Evolutionary conservation across 2,797 vertebrate genomes (phyloP).

Genomic region (Pteronotus mesoamericanus): DNA sequence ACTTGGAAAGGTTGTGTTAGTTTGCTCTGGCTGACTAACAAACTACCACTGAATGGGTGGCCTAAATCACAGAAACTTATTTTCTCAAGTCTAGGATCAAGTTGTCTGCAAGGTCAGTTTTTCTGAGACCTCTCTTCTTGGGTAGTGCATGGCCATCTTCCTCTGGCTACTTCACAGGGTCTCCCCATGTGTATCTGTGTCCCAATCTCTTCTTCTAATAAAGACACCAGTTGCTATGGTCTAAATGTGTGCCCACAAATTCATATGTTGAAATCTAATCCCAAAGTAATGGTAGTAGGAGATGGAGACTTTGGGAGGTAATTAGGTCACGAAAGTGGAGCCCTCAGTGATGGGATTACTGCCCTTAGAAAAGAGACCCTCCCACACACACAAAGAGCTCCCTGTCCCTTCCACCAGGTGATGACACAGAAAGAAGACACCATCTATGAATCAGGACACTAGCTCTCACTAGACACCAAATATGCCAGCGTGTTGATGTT

Average conservation of each 20-base stretch:
- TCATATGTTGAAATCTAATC: background rate
- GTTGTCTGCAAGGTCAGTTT: background rate
- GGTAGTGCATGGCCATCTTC: background rate
- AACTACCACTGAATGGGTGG: too few relatives aligned
- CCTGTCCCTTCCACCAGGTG: too few relatives aligned
- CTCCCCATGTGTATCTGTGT: background rate
- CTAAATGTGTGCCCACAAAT: background rate
- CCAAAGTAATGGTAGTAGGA: too few relatives aligned
- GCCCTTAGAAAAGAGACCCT: too few relatives aligned
- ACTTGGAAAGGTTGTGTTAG: background rate
- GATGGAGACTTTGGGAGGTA: too few relatives aligned
- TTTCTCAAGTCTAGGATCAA: background rate
- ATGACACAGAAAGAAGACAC: too few relatives aligned
- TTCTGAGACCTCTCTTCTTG: background rate
- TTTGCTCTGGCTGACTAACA: background rate
- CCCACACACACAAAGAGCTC: too few relatives aligned
- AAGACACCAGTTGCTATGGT: background rate
- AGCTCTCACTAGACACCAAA: too few relatives aligned
- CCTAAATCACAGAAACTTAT: background rate
- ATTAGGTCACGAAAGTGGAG: too few relatives aligned
- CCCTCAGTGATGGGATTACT: too few relatives aligned
- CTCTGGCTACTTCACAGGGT: background rate
- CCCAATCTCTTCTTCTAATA: background rate
- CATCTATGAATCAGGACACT: too few relatives aligned
- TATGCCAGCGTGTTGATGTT: too few relatives aligned